phyloP scores from a whole-genome alignment of 2,888 invertebrate species.

The Eristalinus aeneus region DNA sequence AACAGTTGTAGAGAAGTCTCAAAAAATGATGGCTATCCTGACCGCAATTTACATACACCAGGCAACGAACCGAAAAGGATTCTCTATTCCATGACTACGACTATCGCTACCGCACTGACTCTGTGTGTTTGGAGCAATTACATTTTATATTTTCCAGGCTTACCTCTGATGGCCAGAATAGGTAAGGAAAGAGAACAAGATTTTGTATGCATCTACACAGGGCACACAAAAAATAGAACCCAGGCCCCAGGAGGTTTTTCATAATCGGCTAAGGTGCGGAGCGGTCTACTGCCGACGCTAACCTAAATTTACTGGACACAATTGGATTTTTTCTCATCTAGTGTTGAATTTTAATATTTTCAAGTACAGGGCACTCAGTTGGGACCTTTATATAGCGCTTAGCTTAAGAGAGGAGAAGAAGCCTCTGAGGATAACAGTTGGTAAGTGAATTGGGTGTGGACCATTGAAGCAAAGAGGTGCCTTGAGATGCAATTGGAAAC shows the following conservation, averaged over 20 bases:
- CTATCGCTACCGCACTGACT: constrained; percentile 2
- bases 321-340: constrained; percentile 45
- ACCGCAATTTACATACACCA: constrained; percentile 54
- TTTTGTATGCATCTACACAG: constrained; percentile 23
- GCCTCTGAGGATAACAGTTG: constrained; percentile 10
- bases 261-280: constrained; percentile 49
- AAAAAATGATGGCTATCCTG: constrained; percentile 25
- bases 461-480: constrained; percentile 47
- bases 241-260: constrained; percentile 23
- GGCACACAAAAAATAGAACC: not conserved
- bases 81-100: not conserved
- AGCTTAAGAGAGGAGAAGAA: not conserved
- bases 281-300: constrained; percentile 33
- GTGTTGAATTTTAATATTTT: constrained; percentile 64
- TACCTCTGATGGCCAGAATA: not conserved
- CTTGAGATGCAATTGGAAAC: constrained; percentile 52
- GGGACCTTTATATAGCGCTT: not conserved
- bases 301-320: constrained; percentile 65
- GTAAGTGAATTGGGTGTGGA: constrained; percentile 54
- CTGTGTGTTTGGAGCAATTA: constrained; percentile 47
- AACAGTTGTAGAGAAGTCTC: not conserved
- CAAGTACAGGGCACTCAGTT: constrained; percentile 44
- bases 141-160: constrained; percentile 51
- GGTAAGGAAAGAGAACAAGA: constrained; percentile 1
- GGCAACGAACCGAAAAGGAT: constrained; percentile 46